These are phyloP conservation scores for Anguilla megastoma DNA, from an alignment of 2,797 vertebrate genomes.

Conservation along the genomic window DNA sequence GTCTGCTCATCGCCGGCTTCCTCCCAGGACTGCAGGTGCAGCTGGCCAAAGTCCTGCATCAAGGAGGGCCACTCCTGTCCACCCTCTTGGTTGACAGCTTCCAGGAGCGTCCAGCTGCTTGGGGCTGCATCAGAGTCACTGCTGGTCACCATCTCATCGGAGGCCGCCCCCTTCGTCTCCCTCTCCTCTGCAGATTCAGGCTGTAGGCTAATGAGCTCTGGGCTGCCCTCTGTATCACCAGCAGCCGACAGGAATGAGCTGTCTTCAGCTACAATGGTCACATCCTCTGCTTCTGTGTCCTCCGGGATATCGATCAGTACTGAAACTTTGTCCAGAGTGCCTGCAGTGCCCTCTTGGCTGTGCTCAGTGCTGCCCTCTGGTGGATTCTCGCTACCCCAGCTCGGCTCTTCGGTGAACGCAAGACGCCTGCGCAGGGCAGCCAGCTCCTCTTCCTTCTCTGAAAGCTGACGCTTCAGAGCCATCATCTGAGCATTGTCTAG, in stretches of 20 bases:
- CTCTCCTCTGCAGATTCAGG: slow-evolving; percentile 66
- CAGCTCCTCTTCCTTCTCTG: slow-evolving; percentile 67
- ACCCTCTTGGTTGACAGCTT: slow-evolving; percentile 75
- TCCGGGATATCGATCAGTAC: slow-evolving; percentile 53
- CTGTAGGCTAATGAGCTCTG: slow-evolving; percentile 69
- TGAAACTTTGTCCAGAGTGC: slow-evolving; percentile 40
- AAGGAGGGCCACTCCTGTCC: slow-evolving; percentile 72
- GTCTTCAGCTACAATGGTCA: slow-evolving; percentile 68
- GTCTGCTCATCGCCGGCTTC: slow-evolving; percentile 67
- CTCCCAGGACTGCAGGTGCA: slow-evolving; percentile 73
- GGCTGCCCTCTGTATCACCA: slow-evolving; percentile 66
- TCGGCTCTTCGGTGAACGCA: slow-evolving; percentile 41
- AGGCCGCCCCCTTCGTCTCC: slow-evolving; percentile 74
- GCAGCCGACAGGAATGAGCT: slow-evolving; percentile 64
- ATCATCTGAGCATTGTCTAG: slow-evolving; percentile 48
- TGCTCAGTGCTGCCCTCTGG: slow-evolving; percentile 43
- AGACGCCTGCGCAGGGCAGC: slow-evolving; percentile 58
- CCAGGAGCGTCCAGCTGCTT: slow-evolving; percentile 80
- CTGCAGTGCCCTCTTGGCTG: slow-evolving; percentile 18
- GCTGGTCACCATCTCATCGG: slow-evolving; percentile 79
- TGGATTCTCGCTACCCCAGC: slow-evolving; percentile 26
- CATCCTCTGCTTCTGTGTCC: slow-evolving; percentile 67
- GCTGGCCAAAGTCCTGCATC: slow-evolving; percentile 65
- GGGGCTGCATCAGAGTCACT: slow-evolving; percentile 79
- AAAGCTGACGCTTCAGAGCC: slow-evolving; percentile 63